These are phyloP conservation scores for Scaptomyza caliginosa DNA, from an alignment of 2,888 invertebrate genomes.

Conservation along the genomic window DNA sequence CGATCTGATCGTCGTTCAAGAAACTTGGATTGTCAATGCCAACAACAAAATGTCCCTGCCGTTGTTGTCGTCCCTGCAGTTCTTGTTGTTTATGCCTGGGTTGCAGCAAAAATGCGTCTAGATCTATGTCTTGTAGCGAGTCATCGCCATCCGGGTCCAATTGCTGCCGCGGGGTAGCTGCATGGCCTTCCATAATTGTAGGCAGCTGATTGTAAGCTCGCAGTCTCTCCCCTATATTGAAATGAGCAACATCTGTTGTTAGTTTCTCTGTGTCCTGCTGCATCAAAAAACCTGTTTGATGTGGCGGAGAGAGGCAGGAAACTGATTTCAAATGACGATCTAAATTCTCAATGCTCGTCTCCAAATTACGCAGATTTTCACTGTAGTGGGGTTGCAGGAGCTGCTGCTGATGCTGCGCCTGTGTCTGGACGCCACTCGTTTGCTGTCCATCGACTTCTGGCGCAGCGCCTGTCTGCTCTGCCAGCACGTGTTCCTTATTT, in stretches of 20 bases:
- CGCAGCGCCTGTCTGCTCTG: constrained; percentile 29
- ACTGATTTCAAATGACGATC: constrained; percentile 83
- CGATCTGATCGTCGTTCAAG: constrained; percentile 79
- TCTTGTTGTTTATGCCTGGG: constrained; percentile 53
- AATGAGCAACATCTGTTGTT: constrained; percentile 5
- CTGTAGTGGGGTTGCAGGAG: constrained; percentile 62
- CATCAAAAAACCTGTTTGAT: constrained; percentile 63
- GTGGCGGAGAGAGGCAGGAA: constrained; percentile 71
- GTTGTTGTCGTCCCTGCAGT: constrained; percentile 10
- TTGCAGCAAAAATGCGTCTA: constrained; percentile 83
- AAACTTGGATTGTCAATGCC: constrained; percentile 83
- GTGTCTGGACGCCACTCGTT: background rate
- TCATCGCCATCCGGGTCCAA: constrained; percentile 80
- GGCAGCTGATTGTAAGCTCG: constrained; percentile 76
- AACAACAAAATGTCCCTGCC: constrained; percentile 38
- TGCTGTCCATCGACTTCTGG: background rate
- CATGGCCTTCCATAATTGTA: constrained; percentile 80
- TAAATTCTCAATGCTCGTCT: constrained; percentile 83
- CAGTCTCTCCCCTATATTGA: constrained; percentile 68
- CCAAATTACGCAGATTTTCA: constrained; percentile 81
- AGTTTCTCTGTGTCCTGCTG: constrained; percentile 39
- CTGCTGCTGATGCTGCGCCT: constrained; percentile 10
- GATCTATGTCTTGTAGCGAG: constrained; percentile 83
- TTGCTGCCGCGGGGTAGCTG: constrained; percentile 47
- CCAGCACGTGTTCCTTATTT: constrained; percentile 64